Evolutionary conservation across 2,797 vertebrate species (phyloP), one percentile per base, ranked within the genome.

Genomic region (Cygnus olor): DNA sequence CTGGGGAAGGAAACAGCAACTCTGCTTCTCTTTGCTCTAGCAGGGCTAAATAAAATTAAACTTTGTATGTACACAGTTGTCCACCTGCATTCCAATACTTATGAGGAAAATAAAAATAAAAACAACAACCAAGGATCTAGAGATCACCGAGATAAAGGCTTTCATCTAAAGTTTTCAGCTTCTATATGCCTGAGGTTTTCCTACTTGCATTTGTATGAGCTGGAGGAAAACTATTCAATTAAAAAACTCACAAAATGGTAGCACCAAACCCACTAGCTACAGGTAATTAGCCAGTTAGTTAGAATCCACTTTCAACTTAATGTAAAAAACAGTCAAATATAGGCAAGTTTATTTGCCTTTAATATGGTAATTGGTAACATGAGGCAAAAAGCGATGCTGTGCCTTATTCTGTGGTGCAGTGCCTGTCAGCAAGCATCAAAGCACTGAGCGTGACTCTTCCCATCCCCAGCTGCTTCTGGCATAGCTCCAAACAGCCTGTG

Each of bases 381-480:
- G 24, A 56, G 30, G 83, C 47, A 21, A 36, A 24, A 72, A 34
- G 30, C 2, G 14, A 30, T 34, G 53, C 65, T 53, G 28, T 70
- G 64, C 49, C n/a, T 72, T 85, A 15, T 61, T 42, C 49, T 74
- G 53, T n/a, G 36, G 30, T 58, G 11, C 2, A 14, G 16, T 28
- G 68, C 42, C 68, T 65, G 51, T 45, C 70, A 81, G 64, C 49
- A 38, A 44, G 53, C 63, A 45, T 54, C 66, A 74, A 45, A 84
- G 80, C 69, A 40, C 38, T 0, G 0, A 51, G 32, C 1, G 0
- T 61, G 53, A 49, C 64, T 38, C 56, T 60, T 54, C 60, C 22
- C 74, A n/a, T 64, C 79, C 69, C 80, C 53, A 51, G 64, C 18
- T 36, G n/a, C 42, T 87, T 68, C 87, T 89, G 66, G 40, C 36